Evolutionary conservation across 53 echinoderm and acorn worm species (phyloP).

Genomic region (Echinometra lucunter): DNA sequence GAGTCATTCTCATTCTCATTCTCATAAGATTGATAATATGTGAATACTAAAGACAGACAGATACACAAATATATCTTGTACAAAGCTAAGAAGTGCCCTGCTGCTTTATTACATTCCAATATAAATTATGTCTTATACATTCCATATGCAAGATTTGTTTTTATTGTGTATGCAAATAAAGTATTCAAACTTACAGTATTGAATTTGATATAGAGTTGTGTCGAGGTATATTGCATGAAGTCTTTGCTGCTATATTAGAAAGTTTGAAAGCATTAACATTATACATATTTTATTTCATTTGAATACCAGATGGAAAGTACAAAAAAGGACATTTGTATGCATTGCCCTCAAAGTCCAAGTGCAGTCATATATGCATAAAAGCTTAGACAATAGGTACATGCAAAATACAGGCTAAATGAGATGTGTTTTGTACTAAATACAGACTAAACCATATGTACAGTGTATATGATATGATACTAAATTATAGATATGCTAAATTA

Average conservation of each 20-base stretch:
- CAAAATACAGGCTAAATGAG: too few species aligned
- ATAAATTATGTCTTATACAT: background rate
- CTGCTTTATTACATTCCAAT: background rate
- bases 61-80: background rate
- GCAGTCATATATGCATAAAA: background rate
- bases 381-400: background rate
- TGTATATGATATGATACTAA: background rate
- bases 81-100: background rate
- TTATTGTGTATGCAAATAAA: background rate
- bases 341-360: background rate
- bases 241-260: background rate
- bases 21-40: too few species aligned
- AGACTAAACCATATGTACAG: background rate
- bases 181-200: conserved; percentile 23
- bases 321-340: background rate
- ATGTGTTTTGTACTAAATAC: too few species aligned
- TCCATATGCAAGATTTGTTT: background rate
- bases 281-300: background rate
- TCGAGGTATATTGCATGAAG: background rate
- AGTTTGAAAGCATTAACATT: background rate
- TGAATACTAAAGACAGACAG: background rate
- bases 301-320: background rate
- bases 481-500: background rate
- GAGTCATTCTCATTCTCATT: background rate
- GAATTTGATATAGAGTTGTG: background rate